phyloP scores from a whole-genome alignment of 2,113 vertebrate genomes.

The Lota lota region DNA sequence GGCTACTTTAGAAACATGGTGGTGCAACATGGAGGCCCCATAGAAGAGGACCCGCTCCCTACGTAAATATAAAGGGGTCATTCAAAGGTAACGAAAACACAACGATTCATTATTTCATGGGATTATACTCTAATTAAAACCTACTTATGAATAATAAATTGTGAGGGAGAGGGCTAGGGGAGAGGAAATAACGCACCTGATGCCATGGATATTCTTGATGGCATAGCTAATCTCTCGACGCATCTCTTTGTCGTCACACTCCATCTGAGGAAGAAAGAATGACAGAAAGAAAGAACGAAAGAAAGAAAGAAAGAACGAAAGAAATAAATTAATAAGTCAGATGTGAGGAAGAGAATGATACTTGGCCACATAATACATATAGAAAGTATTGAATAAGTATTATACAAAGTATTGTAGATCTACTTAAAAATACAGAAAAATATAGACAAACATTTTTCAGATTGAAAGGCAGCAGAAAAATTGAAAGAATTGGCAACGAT shows the following conservation, averaged over 20 bases:
- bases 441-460: not conserved
- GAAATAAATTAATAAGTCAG: not conserved
- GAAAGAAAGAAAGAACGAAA: not conserved
- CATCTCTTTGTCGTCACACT: slow-evolving; percentile 93
- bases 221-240: slow-evolving; percentile 93
- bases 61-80: too few relatives aligned
- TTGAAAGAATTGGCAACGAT: not conserved
- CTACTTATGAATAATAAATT: not conserved
- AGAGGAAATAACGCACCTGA: slow-evolving; percentile 69
- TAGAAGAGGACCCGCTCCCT: too few relatives aligned
- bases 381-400: too few relatives aligned
- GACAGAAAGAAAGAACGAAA: not conserved
- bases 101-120: too few relatives aligned
- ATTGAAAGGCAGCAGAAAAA: not conserved
- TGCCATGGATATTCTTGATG: slow-evolving; percentile 95
- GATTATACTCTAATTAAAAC: too few relatives aligned
- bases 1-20: too few relatives aligned
- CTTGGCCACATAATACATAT: too few relatives aligned
- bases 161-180: not conserved
- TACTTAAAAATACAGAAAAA: too few relatives aligned
- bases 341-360: not conserved
- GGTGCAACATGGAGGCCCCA: too few relatives aligned
- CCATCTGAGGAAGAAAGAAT: slow-evolving; percentile 76
- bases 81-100: too few relatives aligned
- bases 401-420: too few relatives aligned